These are phyloP conservation scores for Drosophila mayri DNA, from an alignment of 1,140 invertebrate genomes.

Conservation along the genomic window DNA sequence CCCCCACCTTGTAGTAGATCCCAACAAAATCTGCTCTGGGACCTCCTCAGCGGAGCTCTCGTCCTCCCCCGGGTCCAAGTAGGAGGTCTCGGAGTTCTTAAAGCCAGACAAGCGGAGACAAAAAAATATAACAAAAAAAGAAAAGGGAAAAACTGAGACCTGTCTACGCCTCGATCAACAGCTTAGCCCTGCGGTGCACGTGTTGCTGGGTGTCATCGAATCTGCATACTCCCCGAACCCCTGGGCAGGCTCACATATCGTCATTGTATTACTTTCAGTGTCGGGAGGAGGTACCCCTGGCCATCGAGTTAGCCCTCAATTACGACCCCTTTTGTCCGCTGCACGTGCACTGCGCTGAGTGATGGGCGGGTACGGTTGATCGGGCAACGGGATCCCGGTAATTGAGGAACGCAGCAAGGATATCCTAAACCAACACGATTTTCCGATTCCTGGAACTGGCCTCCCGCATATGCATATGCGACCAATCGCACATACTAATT, in stretches of 20 bases:
- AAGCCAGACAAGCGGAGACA: conserved; percentile 39
- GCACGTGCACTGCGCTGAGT: conserved; percentile 65
- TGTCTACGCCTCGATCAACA: conserved; percentile 68
- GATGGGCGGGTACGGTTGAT: conserved; percentile 47
- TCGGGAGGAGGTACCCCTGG: conserved; percentile 59
- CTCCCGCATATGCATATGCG: conserved; percentile 54
- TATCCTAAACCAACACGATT: conserved; percentile 69
- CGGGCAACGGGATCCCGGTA: conserved; percentile 41
- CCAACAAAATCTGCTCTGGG: conserved; percentile 27
- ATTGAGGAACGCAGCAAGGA: conserved; percentile 11
- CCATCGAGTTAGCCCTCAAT: conserved; percentile 68
- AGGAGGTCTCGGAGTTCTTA: conserved; percentile 67
- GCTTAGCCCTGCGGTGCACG: conserved; percentile 64
- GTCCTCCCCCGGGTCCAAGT: conserved; percentile 59
- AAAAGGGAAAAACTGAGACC: conserved; percentile 42
- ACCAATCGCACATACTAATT: conserved; percentile 69
- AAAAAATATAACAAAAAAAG: conserved; percentile 11
- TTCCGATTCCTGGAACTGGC: conserved; percentile 52
- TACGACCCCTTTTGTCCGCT: conserved; percentile 73
- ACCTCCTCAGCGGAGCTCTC: conserved; percentile 20
- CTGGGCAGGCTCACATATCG: conserved; percentile 47
- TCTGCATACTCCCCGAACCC: conserved; percentile 62
- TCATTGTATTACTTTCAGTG: conserved; percentile 15
- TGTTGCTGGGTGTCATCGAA: conserved; percentile 64
- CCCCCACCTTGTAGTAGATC: not conserved